Evolutionary conservation across 2,797 vertebrate species (phyloP).

Genomic region (Siniperca scherzeri): DNA sequence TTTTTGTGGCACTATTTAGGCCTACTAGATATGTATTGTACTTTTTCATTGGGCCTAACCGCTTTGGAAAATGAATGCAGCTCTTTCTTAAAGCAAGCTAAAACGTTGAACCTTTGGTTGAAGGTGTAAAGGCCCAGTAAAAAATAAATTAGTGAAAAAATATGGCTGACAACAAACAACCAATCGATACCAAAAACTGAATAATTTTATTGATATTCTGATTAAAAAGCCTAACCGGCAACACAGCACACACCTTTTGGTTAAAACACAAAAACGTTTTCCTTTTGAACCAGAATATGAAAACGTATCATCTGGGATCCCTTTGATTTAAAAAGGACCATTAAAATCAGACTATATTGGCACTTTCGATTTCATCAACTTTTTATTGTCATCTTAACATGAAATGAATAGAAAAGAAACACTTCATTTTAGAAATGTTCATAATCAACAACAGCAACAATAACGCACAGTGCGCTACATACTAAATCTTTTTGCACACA

Average conservation of each 20-base stretch:
- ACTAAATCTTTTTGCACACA: too few relatives aligned
- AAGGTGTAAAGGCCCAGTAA: background rate
- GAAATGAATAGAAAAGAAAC: background rate
- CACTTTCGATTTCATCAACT: background rate
- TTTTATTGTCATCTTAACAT: background rate
- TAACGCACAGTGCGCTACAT: background rate
- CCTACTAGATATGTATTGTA: background rate
- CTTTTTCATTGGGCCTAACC: background rate
- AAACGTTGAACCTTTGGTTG: background rate
- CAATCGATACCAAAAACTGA: background rate
- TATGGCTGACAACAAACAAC: background rate
- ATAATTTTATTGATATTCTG: background rate
- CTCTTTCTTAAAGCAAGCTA: background rate
- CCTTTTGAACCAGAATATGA: background rate
- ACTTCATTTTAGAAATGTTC: background rate
- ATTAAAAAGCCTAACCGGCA: background rate
- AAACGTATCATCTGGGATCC: accelerated
- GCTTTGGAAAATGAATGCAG: background rate
- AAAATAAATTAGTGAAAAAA: background rate
- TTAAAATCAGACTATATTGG: background rate
- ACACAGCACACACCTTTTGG: background rate
- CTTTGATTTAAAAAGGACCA: background rate
- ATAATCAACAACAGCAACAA: background rate
- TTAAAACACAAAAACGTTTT: background rate
- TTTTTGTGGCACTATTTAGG: background rate